phyloP scores from a whole-genome alignment of 2,113 vertebrate genomes.

The Mustela nigripes region DNA sequence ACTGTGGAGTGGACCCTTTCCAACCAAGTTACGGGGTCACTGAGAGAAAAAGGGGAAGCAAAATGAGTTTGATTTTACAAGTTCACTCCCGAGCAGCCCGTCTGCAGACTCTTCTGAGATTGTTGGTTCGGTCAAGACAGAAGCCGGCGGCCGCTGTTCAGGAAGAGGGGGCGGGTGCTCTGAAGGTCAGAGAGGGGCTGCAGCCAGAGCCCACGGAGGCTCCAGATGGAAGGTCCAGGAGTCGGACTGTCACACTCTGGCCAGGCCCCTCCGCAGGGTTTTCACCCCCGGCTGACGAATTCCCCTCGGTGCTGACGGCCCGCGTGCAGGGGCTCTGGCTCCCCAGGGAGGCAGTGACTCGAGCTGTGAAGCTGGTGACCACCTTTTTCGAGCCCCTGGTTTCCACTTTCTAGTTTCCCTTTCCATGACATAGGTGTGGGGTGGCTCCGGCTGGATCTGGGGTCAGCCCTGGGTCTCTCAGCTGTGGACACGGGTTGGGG shows the following conservation, averaged over 20 bases:
- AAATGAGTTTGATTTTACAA: neutral
- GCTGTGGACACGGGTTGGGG: accelerated
- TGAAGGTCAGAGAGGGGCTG: accelerated
- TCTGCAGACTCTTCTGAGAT: neutral
- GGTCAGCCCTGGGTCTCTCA: neutral
- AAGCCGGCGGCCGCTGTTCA: neutral
- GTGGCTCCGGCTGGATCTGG: accelerated
- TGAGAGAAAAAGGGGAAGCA: neutral
- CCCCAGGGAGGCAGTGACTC: accelerated
- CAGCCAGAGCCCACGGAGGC: accelerated
- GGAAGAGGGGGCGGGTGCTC: too few species aligned
- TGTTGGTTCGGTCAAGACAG: neutral
- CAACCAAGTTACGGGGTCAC: too few species aligned
- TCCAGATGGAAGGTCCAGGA: accelerated
- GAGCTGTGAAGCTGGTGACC: neutral
- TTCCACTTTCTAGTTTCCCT: neutral
- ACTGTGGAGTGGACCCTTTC: neutral
- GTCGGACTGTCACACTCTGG: accelerated
- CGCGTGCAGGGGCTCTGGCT: neutral
- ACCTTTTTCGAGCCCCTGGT: neutral
- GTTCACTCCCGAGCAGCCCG: neutral
- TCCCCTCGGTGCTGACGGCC: accelerated
- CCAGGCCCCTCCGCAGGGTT: neutral
- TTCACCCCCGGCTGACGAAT: neutral
- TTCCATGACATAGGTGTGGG: too few species aligned